Evolutionary conservation across 2,888 invertebrate species (phyloP), one percentile per base, ranked within the genome.

Genomic region (Caenorhabditis becei): DNA sequence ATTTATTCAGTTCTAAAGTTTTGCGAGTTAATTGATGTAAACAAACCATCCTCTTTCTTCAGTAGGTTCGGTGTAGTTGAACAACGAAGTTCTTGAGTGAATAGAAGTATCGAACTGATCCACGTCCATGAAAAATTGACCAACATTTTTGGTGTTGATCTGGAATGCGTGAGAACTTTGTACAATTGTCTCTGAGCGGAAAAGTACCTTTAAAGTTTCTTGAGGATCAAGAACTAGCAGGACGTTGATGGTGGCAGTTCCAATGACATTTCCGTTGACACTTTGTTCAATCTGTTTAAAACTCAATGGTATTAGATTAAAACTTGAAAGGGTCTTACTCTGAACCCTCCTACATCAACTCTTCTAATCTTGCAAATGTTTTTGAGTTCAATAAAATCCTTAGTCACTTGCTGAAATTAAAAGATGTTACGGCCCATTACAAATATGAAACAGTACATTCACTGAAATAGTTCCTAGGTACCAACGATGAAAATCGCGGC

Each of bases 391-490:
- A 81, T 72, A 37, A 62, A 81, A 20, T 72, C 69, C 10, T 56
- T 32, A 7, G 77, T 77, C 7, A 81, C 72, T 72, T 72, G 28
- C 81, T 81, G 75, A 53, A 77, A 71, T 66, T 66, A 10, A 41
- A 58, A 47, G 4, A 56, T 5, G 35, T n/a, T 24, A 24, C 44
- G 10, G 11, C 61, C 23, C 23, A n/a, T 24, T 20, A 5, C n/a
- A 35, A 10, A 10, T 10, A 8, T 35, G 35, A 2, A 18, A 11
- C 14, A 35, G 32, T 62, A 80, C 80, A 32, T 75, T 77, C 8
- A 81, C 53, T 1, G 65, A 61, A 26, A 81, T 77, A 4, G 81
- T 81, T 63, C 81, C 81, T 26, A 74, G 26, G 37, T 81, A 81
- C 81, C 81, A 81, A 16, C 81, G 66, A 20, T 81, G 77, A 18